A percentile compares a stretch with the other conserved stretches of the same genome.
These are phyloP conservation scores for Urosaurus nigricauda DNA, from an alignment of 2,797 vertebrate genomes.

Conservation along the genomic window DNA sequence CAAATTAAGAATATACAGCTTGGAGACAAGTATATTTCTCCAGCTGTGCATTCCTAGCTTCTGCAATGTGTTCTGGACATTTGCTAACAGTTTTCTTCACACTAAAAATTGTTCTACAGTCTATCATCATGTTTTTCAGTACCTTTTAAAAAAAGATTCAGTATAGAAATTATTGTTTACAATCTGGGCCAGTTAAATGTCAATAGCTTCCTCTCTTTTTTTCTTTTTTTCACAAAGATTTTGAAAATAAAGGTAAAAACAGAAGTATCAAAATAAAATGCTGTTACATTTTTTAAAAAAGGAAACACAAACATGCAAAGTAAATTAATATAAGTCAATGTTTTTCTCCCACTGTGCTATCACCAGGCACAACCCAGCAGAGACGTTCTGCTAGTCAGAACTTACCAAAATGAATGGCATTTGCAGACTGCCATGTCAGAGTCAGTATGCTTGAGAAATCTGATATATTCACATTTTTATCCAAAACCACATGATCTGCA, in stretches of 20 bases:
- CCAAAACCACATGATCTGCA: background rate
- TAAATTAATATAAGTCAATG: background rate
- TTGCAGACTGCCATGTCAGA: background rate
- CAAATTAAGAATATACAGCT: slow-evolving; percentile 67
- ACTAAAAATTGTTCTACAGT: slow-evolving; percentile 32
- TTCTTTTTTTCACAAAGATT: background rate
- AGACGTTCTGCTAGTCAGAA: background rate
- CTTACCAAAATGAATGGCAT: background rate
- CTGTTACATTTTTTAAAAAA: background rate
- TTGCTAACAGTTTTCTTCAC: slow-evolving; percentile 50
- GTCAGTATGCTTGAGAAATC: background rate
- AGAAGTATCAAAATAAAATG: background rate
- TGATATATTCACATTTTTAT: background rate
- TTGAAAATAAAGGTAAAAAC: background rate
- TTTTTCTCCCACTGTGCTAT: background rate
- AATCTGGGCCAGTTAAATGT: slow-evolving; percentile 13
- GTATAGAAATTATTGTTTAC: slow-evolving; percentile 27
- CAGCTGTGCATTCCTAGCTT: slow-evolving; percentile 64
- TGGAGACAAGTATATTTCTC: slow-evolving; percentile 64
- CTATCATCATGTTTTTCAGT: slow-evolving; percentile 10
- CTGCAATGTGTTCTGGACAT: slow-evolving; percentile 42
- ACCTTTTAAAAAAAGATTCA: background rate
- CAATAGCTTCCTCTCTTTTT: background rate
- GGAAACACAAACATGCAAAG: background rate
- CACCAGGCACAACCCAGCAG: background rate